A percentile compares a stretch with the other conserved stretches of the same genome.
phyloP scores from a whole-genome alignment of 2,888 invertebrate genomes.

The Drosophila siamana region DNA sequence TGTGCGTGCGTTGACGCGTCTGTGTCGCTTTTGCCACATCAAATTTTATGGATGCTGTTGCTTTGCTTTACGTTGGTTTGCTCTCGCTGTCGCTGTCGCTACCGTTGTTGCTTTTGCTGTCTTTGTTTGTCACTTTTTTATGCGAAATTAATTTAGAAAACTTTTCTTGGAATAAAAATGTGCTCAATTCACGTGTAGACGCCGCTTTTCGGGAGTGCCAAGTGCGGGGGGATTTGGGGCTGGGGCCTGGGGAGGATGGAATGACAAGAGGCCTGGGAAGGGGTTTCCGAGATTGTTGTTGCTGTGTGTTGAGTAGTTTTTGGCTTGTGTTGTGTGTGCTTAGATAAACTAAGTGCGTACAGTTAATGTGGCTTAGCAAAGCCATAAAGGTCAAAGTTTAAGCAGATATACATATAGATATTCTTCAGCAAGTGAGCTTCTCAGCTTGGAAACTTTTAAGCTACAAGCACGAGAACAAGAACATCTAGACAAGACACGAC shows the following conservation, averaged over 20 bases:
- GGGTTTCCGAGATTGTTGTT: conserved; percentile 2
- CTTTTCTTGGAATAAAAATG: conserved; percentile 54
- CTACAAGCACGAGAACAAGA: background rate
- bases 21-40: conserved; percentile 42
- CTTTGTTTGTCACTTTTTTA: conserved; percentile 58
- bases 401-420: conserved; percentile 10
- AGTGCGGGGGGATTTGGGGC: too few species aligned
- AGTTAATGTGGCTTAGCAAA: conserved; percentile 41
- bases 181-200: conserved; percentile 42
- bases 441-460: conserved; percentile 14
- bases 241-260: too few species aligned
- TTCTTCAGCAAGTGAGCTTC: conserved; percentile 6
- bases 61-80: conserved; percentile 25
- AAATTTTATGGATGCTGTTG: conserved; percentile 64
- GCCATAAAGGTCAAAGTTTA: conserved; percentile 39
- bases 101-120: conserved; percentile 33
- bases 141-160: conserved; percentile 77
- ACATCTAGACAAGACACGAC: background rate
- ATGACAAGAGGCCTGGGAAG: conserved; percentile 2
- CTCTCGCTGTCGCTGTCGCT: background rate
- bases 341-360: conserved; percentile 33
- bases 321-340: background rate
- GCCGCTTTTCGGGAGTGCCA: background rate
- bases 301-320: conserved; percentile 24
- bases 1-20: conserved; percentile 59